Evolutionary conservation across 2,888 invertebrate genomes (phyloP).

Genomic region (Synergus japonicus): DNA sequence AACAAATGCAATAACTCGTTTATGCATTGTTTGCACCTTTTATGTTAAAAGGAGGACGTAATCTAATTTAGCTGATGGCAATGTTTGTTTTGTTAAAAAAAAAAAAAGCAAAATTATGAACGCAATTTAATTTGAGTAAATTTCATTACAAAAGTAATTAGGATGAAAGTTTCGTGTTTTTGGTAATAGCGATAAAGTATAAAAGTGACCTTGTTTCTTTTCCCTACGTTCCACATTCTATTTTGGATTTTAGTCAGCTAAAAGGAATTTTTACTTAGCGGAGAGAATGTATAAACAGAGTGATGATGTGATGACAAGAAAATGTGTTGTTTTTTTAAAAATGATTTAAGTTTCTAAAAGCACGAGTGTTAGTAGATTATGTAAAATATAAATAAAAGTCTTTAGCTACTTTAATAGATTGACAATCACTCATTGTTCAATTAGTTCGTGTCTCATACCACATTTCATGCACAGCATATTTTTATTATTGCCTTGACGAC

Average conservation of each 20-base stretch:
- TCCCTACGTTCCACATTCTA: conserved; percentile 15
- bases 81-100: not conserved
- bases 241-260: conserved; percentile 20
- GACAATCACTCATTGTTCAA: conserved; percentile 6
- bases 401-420: not conserved
- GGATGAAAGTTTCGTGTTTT: not conserved
- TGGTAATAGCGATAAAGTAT: not conserved
- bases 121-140: not conserved
- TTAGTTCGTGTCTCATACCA: not conserved
- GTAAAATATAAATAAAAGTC: not conserved
- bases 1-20: conserved; percentile 28
- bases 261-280: conserved; percentile 5
- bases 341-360: not conserved
- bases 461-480: not conserved
- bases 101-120: not conserved
- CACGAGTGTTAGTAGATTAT: not conserved
- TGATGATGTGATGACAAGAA: conserved; percentile 21
- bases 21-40: conserved; percentile 9
- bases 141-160: not conserved
- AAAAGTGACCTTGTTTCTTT: not conserved
- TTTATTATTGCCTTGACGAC: not conserved
- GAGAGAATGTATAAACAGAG: not conserved
- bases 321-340: not conserved
- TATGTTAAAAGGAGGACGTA: too few species aligned
- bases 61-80: not conserved